A percentile compares a stretch with the other conserved stretches of the same genome.
Conservation (phyloP, 2,113 vertebrate species). For the Crotalus horridus region DNA sequence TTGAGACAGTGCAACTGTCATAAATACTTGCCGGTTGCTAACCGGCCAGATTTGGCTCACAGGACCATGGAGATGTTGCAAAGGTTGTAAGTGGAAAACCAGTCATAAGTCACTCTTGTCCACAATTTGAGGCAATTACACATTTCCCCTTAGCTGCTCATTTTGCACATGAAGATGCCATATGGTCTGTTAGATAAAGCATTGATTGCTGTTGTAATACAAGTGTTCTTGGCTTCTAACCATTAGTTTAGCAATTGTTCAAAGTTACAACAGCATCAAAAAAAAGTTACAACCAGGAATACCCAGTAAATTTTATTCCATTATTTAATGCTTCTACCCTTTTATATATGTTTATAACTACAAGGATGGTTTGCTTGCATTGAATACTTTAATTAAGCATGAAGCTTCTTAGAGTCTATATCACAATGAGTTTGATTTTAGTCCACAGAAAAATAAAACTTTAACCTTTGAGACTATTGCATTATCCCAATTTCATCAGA, state of each 20-base stretch:
- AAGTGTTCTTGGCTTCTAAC: background rate
- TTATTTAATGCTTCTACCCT: background rate
- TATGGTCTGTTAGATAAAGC: background rate
- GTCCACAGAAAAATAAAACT: background rate
- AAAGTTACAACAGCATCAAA: background rate
- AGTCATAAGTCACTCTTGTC: background rate
- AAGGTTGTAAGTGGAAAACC: background rate
- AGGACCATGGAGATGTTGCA: background rate
- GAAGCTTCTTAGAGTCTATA: background rate
- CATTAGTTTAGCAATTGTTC: background rate
- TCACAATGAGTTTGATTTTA: background rate
- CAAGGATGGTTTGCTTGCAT: background rate
- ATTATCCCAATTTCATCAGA: background rate
- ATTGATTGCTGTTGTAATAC: background rate
- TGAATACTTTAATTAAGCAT: background rate
- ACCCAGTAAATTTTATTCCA: background rate
- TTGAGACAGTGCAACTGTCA: background rate
- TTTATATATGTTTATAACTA: background rate
- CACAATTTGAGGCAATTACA: background rate
- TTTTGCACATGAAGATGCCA: background rate
- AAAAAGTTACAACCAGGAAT: background rate
- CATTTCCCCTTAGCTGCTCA: background rate
- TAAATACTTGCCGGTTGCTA: background rate
- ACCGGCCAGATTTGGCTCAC: background rate
- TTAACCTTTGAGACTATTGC: background rate